Evolutionary conservation across 2,113 vertebrate genomes (phyloP).

Genomic region (Sinocyclocheilus grahami): DNA sequence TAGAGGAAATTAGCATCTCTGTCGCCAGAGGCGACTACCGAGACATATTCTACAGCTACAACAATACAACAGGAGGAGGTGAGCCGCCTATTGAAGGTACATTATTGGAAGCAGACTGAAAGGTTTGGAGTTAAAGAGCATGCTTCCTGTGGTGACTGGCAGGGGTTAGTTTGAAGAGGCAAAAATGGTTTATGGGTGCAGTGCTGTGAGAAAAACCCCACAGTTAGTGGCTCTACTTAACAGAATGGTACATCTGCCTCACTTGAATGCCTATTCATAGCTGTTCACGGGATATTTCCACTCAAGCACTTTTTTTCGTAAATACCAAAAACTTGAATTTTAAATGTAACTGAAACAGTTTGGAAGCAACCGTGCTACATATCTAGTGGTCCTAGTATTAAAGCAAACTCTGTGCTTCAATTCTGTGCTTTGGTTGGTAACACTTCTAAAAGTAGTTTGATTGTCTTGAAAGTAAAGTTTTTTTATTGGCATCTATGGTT

Average conservation of each 20-base stretch:
- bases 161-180: slow-evolving; percentile 30
- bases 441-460: slow-evolving; percentile 6
- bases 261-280: slow-evolving; percentile 11
- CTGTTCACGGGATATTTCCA: neutral
- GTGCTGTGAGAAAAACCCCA: neutral
- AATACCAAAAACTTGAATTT: neutral
- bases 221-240: neutral
- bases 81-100: neutral
- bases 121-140: neutral
- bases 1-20: slow-evolving; percentile 22
- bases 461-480: neutral
- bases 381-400: slow-evolving; percentile 1
- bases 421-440: neutral
- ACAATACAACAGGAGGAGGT: slow-evolving; percentile 31
- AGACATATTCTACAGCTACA: neutral
- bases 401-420: neutral
- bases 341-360: neutral
- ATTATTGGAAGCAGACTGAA: slow-evolving; percentile 13
- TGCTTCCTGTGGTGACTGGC: neutral
- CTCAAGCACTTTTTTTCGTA: neutral
- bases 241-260: neutral
- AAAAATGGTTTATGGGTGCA: neutral
- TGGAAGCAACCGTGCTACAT: neutral
- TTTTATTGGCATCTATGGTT: too few relatives aligned
- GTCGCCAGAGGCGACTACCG: neutral